Conservation (phyloP, 2,797 vertebrate species). For the Triplophysa bombifrons region DNA sequence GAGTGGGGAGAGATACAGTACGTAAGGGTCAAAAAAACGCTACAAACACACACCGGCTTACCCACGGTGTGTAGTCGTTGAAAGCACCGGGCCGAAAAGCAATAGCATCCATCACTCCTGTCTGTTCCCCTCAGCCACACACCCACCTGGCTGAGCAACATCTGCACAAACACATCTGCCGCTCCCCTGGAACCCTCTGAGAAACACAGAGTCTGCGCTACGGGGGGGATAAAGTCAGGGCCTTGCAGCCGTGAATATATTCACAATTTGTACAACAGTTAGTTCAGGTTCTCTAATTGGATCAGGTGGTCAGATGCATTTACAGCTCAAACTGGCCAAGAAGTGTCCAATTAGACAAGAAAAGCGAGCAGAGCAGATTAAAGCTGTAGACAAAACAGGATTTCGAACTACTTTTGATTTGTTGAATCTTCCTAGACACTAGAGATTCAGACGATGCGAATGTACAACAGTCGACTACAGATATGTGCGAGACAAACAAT, state of each 20-base stretch:
- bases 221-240: not conserved
- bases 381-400: not conserved
- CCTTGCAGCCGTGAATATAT: not conserved
- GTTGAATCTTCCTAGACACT: not conserved
- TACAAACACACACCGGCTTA: conserved; percentile 21
- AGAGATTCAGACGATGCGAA: not conserved
- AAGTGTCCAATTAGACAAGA: not conserved
- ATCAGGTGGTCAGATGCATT: not conserved
- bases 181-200: not conserved
- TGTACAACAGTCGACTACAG: conserved; percentile 2
- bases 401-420: not conserved
- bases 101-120: conserved; percentile 48
- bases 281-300: not conserved
- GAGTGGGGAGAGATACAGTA: conserved; percentile 15
- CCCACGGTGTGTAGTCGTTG: conserved; percentile 26
- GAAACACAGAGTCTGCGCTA: not conserved
- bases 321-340: not conserved
- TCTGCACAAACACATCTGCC: conserved; percentile 45
- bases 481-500: not conserved
- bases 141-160: conserved; percentile 44
- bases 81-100: conserved; percentile 41
- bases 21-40: conserved; percentile 51
- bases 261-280: not conserved
- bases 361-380: not conserved
- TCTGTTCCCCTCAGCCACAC: conserved; percentile 29